A percentile compares a stretch with the other conserved stretches of the same genome.
These are phyloP conservation scores for Serinus canaria DNA, from an alignment of 2,113 vertebrate species.

Conservation along the genomic window DNA sequence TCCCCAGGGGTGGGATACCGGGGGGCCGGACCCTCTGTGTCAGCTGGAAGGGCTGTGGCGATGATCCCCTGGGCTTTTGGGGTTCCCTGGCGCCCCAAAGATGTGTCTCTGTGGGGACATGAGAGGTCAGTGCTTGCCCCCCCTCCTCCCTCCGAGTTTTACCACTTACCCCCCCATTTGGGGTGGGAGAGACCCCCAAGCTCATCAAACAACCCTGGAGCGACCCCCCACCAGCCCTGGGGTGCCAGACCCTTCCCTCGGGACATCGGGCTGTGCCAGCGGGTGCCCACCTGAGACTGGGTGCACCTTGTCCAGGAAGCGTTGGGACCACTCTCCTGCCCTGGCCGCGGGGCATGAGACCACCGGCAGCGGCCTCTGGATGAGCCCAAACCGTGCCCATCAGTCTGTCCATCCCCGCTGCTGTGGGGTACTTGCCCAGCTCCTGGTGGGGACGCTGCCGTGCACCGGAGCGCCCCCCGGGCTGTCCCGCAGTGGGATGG, in stretches of 20 bases:
- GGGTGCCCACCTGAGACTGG: neutral
- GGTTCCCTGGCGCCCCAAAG: neutral
- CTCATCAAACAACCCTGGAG: neutral
- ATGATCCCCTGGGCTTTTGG: too few relatives aligned
- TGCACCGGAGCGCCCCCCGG: accelerated
- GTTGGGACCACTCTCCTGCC: neutral
- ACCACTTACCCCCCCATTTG: accelerated
- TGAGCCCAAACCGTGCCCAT: neutral
- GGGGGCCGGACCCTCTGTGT: neutral
- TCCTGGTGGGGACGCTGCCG: accelerated
- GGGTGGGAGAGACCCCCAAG: neutral
- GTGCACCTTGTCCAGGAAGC: accelerated
- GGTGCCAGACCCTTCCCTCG: neutral
- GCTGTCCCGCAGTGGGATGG: accelerated
- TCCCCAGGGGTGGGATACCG: too few relatives aligned
- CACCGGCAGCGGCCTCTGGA: accelerated
- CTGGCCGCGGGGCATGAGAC: neutral
- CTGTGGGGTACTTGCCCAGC: accelerated
- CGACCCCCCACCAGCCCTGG: neutral
- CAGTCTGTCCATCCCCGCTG: accelerated
- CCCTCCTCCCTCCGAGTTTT: accelerated
- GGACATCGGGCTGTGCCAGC: neutral
- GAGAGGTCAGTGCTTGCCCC: neutral
- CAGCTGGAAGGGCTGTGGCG: accelerated
- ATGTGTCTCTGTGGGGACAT: neutral